Conservation (phyloP, 2,113 vertebrate genomes). For the Chloroceryle aenea region DNA sequence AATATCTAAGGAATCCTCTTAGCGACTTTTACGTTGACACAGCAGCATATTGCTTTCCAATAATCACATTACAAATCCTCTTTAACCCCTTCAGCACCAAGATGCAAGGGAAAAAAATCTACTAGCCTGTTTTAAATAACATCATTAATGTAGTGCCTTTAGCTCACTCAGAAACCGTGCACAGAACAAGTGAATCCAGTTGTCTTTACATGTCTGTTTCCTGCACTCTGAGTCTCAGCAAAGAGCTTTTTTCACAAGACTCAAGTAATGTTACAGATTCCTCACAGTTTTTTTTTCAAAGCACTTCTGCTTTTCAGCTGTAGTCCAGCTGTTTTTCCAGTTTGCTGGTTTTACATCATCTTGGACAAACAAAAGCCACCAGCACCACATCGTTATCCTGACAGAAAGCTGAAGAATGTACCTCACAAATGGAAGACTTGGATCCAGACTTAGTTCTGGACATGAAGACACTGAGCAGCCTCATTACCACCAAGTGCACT, state of each 20-base stretch:
- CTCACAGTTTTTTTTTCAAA: neutral
- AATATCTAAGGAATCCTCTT: slow-evolving; percentile 78
- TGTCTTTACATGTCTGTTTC: neutral
- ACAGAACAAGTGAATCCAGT: neutral
- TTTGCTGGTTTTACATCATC: neutral
- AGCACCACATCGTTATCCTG: neutral
- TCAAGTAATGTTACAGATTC: neutral
- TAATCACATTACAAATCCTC: slow-evolving; percentile 73
- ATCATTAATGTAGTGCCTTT: neutral
- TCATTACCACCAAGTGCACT: slow-evolving; percentile 97
- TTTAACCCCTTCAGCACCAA: slow-evolving; percentile 45
- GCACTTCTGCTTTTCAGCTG: neutral
- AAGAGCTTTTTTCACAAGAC: neutral
- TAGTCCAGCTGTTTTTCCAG: neutral
- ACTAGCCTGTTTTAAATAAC: neutral
- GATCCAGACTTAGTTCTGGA: slow-evolving; percentile 97
- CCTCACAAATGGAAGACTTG: slow-evolving; percentile 94
- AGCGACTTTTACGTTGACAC: slow-evolving; percentile 70
- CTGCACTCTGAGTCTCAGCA: neutral
- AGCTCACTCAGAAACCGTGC: neutral
- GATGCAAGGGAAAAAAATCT: neutral
- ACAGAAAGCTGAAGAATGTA: slow-evolving; percentile 42
- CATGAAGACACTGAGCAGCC: slow-evolving; percentile 98
- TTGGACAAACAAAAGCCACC: neutral
- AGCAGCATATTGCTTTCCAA: slow-evolving; percentile 70